Evolutionary conservation across 2,888 invertebrate species (phyloP), one percentile per base, ranked within the genome.

Genomic region (Eustalomyia histrio): DNA sequence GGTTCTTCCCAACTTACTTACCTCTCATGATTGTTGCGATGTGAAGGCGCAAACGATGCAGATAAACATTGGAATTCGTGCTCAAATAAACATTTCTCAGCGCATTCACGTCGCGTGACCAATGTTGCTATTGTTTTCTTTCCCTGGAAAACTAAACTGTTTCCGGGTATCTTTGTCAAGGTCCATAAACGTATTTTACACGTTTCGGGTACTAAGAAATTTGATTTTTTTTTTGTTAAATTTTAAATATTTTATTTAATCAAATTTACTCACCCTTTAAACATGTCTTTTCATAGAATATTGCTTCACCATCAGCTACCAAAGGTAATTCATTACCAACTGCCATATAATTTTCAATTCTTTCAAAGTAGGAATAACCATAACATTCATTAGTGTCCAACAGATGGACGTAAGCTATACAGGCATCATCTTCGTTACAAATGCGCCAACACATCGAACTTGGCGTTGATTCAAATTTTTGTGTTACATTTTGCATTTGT

Each of bases 151-250:
- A 95, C 92, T 84, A 97, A 90, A 84, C 94, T 93, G 84, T 94
- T 94, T 12, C 96, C 95, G 10, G 95, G 94, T 67, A 94, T 94
- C 85, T 93, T 92, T 86, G 96, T 96, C 65, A 96, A 91, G 33
- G 94, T 92, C 97, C 97, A 97, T 85, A 94, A 92, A 76, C 94
- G 93, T 9, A 91, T 89, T 63, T 91, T 91, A 88, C 95, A 95
- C 55, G 85, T 87, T 29, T 86, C 84, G 57, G 93, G 92, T 84
- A 93, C 93, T 93, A 84, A 65, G 83, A 83, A 55, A 12, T 24
- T 60, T 50, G 29, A 71, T 29, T 29, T 4, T 7, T 6, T 29
- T 6, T 29, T 29, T 29, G 4, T 3, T 1, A 29, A 29, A 29
- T 6, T 29, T 29, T 29, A 2, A 21, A 21, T 17, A 1, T n/a